A percentile compares a stretch with the other conserved stretches of the same genome.
Conservation (phyloP, 2,113 vertebrate species). For the Ia io region DNA sequence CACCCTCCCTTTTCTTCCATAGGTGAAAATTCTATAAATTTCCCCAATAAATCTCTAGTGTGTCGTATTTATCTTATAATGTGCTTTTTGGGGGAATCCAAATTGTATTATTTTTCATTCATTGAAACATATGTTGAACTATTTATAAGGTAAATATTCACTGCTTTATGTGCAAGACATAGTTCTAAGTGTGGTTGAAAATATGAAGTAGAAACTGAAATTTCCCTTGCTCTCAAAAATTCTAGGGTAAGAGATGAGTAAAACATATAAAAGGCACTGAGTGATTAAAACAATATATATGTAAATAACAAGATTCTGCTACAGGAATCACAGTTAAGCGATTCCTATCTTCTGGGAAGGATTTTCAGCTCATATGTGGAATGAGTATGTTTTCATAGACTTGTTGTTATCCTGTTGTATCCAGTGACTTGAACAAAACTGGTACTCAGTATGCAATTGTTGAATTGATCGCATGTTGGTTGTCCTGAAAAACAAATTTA, state of each 20-base stretch:
- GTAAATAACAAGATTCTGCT: neutral
- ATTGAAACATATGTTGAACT: neutral
- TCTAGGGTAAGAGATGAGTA: neutral
- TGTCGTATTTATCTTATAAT: neutral
- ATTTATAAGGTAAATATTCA: neutral
- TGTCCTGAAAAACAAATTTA: neutral
- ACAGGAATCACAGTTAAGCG: neutral
- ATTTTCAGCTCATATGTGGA: neutral
- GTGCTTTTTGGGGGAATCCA: neutral
- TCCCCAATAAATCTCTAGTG: neutral
- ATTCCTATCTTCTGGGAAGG: neutral
- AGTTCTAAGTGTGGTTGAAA: neutral
- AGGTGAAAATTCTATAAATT: neutral
- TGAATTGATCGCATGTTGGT: conserved; percentile 10
- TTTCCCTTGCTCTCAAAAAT: neutral
- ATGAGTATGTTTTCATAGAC: neutral
- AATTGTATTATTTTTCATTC: neutral
- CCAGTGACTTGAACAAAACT: neutral
- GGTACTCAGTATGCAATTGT: neutral
- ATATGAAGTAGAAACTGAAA: neutral
- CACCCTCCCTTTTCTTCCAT: neutral
- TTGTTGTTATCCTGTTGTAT: neutral
- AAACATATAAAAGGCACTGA: neutral
- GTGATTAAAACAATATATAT: neutral
- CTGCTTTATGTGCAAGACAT: neutral